These are phyloP conservation scores for Rhinolophus ferrumequinum DNA, from an alignment of 2,113 vertebrate species.

Conservation along the genomic window DNA sequence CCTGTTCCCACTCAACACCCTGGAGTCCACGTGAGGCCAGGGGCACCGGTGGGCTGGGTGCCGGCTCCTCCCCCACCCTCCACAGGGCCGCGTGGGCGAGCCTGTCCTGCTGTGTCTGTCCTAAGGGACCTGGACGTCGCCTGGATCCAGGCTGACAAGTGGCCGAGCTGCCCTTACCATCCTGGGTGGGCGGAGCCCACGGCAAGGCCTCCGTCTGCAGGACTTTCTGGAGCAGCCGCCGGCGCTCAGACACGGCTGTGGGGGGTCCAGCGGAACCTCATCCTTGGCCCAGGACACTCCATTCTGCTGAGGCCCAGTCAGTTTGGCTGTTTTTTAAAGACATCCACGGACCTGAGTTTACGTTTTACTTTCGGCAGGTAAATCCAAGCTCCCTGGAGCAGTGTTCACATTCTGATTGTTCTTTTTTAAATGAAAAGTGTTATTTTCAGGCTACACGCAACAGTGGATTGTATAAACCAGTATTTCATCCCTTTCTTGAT, in stretches of 20 bases:
- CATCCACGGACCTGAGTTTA: slow-evolving; percentile 81
- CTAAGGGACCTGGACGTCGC: background rate
- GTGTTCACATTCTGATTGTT: slow-evolving; percentile 84
- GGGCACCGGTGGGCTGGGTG: slow-evolving; percentile 49
- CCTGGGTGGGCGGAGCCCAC: background rate
- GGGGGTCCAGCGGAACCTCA: background rate
- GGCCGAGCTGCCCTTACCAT: background rate
- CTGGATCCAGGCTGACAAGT: background rate
- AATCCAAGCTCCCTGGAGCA: slow-evolving; percentile 87
- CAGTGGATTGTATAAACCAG: slow-evolving; percentile 86
- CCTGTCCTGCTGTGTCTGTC: background rate
- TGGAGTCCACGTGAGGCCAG: slow-evolving; percentile 96
- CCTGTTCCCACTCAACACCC: slow-evolving; percentile 96
- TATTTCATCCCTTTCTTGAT: slow-evolving; percentile 87
- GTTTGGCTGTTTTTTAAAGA: slow-evolving; percentile 72
- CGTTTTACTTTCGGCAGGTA: slow-evolving; percentile 84
- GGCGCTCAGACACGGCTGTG: background rate
- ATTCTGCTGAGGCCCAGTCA: slow-evolving; percentile 50
- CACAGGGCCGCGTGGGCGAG: background rate
- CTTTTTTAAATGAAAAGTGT: slow-evolving; percentile 83
- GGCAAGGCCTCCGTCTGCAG: background rate
- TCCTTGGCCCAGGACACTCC: background rate
- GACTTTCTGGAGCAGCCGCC: slow-evolving; percentile 71
- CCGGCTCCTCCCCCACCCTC: background rate
- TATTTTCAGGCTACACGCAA: slow-evolving; percentile 87